Percentiles rank a stretch among this genome's conserved stretches.
Evolutionary conservation across 2,888 invertebrate species (phyloP).

Genomic region (Cataglyphis altisquamis): DNA sequence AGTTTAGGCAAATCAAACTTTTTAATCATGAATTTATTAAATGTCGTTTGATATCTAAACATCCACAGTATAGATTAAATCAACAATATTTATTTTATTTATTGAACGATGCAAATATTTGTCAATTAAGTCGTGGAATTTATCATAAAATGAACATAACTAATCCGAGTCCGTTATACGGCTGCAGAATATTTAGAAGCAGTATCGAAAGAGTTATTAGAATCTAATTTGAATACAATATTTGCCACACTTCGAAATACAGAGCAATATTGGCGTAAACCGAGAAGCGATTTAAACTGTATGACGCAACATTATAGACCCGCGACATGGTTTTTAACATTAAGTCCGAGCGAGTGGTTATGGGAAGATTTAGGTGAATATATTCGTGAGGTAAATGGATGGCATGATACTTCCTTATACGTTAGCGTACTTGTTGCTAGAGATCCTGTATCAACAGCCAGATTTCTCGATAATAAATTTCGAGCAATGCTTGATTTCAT

Average conservation of each 20-base stretch:
- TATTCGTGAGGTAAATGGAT: slow-evolving; percentile 72
- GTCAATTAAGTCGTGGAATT: slow-evolving; percentile 59
- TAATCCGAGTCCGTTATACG: slow-evolving; percentile 64
- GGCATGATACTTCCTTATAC: slow-evolving; percentile 68
- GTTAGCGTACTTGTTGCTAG: slow-evolving; percentile 74
- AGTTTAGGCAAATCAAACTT: not conserved
- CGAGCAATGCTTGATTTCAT: slow-evolving; percentile 69
- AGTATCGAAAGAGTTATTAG: slow-evolving; percentile 25
- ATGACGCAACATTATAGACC: slow-evolving; percentile 72
- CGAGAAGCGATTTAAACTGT: slow-evolving; percentile 64
- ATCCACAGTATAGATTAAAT: slow-evolving; percentile 52
- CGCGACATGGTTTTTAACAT: slow-evolving; percentile 74
- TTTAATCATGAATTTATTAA: slow-evolving; percentile 17
- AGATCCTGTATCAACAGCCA: slow-evolving; percentile 77
- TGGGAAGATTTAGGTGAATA: slow-evolving; percentile 76
- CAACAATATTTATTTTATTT: slow-evolving; percentile 69
- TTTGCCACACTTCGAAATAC: slow-evolving; percentile 68
- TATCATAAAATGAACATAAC: too few species aligned
- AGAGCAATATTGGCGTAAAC: slow-evolving; percentile 68
- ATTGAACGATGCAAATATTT: slow-evolving; percentile 64
- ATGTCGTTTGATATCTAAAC: slow-evolving; percentile 11
- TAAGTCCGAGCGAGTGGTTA: slow-evolving; percentile 71
- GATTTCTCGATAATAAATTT: slow-evolving; percentile 79
- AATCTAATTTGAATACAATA: slow-evolving; percentile 65
- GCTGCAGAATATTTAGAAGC: slow-evolving; percentile 43